These are phyloP conservation scores for Paragorgia papillata DNA, from an alignment of 92 coral and sea anemone species.

Conservation along the genomic window DNA sequence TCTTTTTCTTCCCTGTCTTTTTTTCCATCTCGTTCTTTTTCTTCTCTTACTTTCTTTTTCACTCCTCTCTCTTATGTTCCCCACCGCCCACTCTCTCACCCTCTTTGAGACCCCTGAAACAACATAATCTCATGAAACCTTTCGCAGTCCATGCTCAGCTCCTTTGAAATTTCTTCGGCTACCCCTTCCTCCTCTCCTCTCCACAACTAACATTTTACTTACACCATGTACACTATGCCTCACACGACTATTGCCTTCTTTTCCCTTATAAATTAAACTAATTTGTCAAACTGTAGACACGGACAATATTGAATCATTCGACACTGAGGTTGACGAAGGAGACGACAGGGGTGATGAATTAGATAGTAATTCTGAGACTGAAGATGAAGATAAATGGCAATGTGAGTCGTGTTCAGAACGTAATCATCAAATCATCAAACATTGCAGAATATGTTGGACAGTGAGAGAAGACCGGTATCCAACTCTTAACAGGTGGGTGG, in stretches of 20 bases:
- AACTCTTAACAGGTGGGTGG: slow-evolving; percentile 3
- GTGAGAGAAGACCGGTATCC: slow-evolving; percentile 64
- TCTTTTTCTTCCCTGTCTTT: too few relatives aligned
- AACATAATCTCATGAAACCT: too few relatives aligned
- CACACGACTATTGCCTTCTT: background rate
- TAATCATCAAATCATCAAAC: slow-evolving; percentile 90
- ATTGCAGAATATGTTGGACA: slow-evolving; percentile 81
- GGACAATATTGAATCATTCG: slow-evolving; percentile 72
- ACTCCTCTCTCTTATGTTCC: too few relatives aligned
- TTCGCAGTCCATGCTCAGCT: too few relatives aligned
- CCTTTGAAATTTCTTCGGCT: too few relatives aligned
- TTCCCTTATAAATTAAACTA: slow-evolving; percentile 7
- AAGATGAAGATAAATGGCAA: slow-evolving; percentile 91
- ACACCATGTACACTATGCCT: slow-evolving; percentile 31
- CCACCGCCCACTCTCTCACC: too few relatives aligned
- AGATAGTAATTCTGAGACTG: slow-evolving; percentile 82
- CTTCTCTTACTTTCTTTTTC: too few relatives aligned
- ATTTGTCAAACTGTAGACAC: slow-evolving; percentile 34
- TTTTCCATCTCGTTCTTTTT: too few relatives aligned
- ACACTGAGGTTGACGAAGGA: slow-evolving; percentile 89
- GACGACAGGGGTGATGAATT: slow-evolving; percentile 95
- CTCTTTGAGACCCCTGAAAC: too few relatives aligned
- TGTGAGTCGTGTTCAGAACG: slow-evolving; percentile 67
- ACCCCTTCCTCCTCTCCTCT: too few relatives aligned
- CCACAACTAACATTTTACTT: too few relatives aligned